Evolutionary conservation across 1,140 invertebrate species (phyloP), one percentile per base, ranked within the genome.

Genomic region (Mya arenaria): DNA sequence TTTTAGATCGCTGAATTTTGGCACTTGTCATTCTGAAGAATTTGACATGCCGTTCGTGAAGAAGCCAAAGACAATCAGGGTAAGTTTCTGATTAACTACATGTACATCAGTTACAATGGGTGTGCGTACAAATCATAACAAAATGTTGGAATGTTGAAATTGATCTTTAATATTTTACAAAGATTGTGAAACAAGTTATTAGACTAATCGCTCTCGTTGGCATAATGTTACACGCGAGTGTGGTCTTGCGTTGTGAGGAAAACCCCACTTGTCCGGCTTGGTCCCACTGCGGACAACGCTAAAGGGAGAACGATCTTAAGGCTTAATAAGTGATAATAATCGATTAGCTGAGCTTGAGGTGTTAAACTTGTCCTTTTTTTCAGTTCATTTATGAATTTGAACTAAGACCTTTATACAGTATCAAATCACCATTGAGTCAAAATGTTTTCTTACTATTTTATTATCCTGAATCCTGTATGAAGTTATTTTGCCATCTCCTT

Each of bases 1-100:
- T 82, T 78, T 36, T 39, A 86, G 85, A 36, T 84, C 83, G 23
- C 44, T 86, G 56, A 86, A 84, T 44, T 86, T 86, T 77, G 60
- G 83, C 10, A 83, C 84, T 15, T 84, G 75, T 8, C 81, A 83
- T 34, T 52, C 52, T 13, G 83, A 86, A 17, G 85, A 84, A 1
- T 84, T 71, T 77, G 85, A 86, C n/a, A 37, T 75, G 37, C 65
- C 72, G 25, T 73, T 63, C 56, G 63, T 83, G 1, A 86, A 84
- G 48, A 86, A 86, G 41, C 75, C 81, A 58, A 84, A 84, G 68
- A 60, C 79, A 19, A 74, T 82, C 34, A 75, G 85, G 68, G 85
- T 86, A 84, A 77, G 75, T n/a, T n/a, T n/a, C n/a, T n/a, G n/a
- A n/a, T n/a, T n/a, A n/a, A n/a, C n/a, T n/a, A n/a, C n/a, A n/a